Base-by-base conservation (phyloP, 2,113 vertebrate species). In the Gymnogyps californianus region DNA sequence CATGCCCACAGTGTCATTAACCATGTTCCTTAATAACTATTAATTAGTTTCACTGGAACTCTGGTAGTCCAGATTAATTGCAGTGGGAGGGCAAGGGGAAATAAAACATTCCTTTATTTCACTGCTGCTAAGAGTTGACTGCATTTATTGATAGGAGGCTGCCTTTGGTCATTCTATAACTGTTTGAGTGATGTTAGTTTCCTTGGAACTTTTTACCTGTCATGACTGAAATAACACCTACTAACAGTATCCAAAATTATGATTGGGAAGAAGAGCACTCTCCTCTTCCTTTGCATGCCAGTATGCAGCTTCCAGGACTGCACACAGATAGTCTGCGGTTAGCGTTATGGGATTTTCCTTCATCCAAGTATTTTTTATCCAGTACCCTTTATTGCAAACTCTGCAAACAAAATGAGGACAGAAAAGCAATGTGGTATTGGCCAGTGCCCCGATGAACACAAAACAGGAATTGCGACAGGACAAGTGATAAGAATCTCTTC, bases 1-100 rank as follows among this genome's bases (percentile, higher is more conserved):
- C 95, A 96, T 96, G 80, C 81, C 38, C 29, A 72, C 61, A n/a
- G 49, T 93, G 87, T 92, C 87, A 94, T 95, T 94, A 96, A 58
- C 77, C 54, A 14, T 80, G 72, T 95, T 93, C 84, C 40, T 87
- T 94, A 89, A 93, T 91, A 93, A 84, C 86, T 92, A 82, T 91
- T 94, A 94, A 95, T 96, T 96, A 87, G 80, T 83, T 95, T 83
- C 77, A 62, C 61, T 93, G 89, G 36, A 90, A 36, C 58, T 89
- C 66, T 83, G 57, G 21, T 89, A 83, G 89, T 79, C 70, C 70
- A 54, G 77, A 95, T 79, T 89, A 94, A 93, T 91, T 95, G 69
- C 81, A 77, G 81, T 34, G 64, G 70, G 78, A 89, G 74, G 77
- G 44, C 49, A 65, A 69, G 36, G 57, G 61, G 61, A 84, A 13